phyloP scores from a whole-genome alignment of 2,888 invertebrate genomes.

The Branchellion lobata region DNA sequence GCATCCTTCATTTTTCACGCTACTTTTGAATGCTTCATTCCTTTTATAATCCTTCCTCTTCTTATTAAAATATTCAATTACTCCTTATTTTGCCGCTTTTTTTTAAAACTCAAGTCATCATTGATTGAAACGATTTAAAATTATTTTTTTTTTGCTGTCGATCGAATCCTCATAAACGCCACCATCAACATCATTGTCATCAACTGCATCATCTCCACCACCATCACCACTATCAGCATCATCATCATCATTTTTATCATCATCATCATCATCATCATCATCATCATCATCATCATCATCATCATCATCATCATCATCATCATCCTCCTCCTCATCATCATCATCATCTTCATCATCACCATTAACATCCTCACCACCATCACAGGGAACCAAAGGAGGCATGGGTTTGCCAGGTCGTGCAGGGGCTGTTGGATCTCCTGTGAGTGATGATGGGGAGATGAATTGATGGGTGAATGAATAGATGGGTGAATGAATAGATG shows the following conservation, averaged over 20 bases:
- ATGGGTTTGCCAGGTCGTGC: slow-evolving; percentile 76
- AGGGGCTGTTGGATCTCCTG: slow-evolving; percentile 69
- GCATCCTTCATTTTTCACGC: not conserved
- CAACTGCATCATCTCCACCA: too few species aligned
- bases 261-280: not conserved
- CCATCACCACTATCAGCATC: too few species aligned
- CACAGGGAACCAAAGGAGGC: slow-evolving; percentile 77
- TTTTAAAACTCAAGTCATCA: too few species aligned
- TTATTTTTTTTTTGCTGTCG: not conserved
- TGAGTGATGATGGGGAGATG: slow-evolving; percentile 39
- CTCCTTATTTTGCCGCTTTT: too few species aligned
- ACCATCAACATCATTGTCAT: too few species aligned
- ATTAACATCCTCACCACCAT: slow-evolving; percentile 20
- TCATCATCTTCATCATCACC: not conserved
- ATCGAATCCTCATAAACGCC: too few species aligned
- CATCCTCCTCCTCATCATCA: not conserved
- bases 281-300: not conserved
- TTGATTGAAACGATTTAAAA: too few species aligned
- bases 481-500: not conserved
- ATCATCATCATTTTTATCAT: not conserved
- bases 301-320: slow-evolving; percentile 48
- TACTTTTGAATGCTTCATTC: too few species aligned
- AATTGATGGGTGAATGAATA: too few species aligned
- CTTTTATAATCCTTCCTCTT: too few species aligned
- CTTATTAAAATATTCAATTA: too few species aligned